Conservation (phyloP, 2,888 invertebrate species). For the Tipula helvola region DNA sequence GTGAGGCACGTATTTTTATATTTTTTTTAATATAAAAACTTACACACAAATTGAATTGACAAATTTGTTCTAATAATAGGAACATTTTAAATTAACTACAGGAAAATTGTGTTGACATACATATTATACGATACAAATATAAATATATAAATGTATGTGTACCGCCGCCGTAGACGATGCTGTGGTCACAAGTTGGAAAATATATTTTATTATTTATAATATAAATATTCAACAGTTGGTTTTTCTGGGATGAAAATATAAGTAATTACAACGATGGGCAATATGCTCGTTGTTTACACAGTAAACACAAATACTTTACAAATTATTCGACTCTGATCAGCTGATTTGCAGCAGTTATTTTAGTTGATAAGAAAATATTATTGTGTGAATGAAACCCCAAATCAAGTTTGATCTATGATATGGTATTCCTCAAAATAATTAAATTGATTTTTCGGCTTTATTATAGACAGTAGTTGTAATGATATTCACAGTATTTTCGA, state of each 20-base stretch:
- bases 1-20: not conserved
- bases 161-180: not conserved
- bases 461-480: too few relatives aligned
- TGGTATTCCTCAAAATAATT: too few relatives aligned
- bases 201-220: not conserved
- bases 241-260: not conserved
- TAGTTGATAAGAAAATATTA: too few relatives aligned
- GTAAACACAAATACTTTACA: not conserved
- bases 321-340: not conserved
- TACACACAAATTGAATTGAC: not conserved
- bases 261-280: not conserved
- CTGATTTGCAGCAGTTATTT: too few relatives aligned
- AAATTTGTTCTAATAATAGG: not conserved
- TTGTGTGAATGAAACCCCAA: too few relatives aligned
- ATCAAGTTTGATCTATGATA: too few relatives aligned
- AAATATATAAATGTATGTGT: not conserved
- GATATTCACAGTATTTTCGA: too few relatives aligned
- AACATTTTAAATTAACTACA: not conserved
- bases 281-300: not conserved
- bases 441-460: too few relatives aligned
- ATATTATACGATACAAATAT: not conserved
- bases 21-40: not conserved
- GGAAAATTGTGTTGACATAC: not conserved
- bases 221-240: not conserved
- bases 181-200: not conserved